Evolutionary conservation across 2,113 vertebrate genomes (phyloP).

Genomic region (Hemicordylus capensis): DNA sequence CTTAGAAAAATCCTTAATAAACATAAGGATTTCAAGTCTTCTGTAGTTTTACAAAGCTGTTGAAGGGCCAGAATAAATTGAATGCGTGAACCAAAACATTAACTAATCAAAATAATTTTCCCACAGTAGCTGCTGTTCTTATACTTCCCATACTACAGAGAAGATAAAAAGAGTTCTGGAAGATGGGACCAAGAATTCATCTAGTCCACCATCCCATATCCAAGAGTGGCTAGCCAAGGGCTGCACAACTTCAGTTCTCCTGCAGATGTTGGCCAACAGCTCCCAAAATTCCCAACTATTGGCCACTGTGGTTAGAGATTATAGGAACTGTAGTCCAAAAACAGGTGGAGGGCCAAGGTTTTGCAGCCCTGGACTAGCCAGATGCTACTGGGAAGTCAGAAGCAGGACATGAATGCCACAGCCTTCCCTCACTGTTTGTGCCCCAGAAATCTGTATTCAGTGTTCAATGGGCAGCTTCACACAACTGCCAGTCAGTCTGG

Average conservation of each 20-base stretch:
- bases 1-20: background rate
- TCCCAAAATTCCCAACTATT: no score
- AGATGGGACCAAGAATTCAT: no score
- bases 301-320: no score
- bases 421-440: background rate
- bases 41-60: background rate
- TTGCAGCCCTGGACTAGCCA: background rate
- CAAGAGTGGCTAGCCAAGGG: no score
- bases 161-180: background rate
- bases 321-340: no score
- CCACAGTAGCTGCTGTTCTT: background rate
- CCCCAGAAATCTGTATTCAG: background rate
- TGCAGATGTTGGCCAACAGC: no score
- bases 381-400: background rate
- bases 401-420: background rate
- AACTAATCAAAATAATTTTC: background rate
- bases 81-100: background rate
- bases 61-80: background rate
- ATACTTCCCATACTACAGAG: background rate
- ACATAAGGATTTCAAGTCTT: background rate
- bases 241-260: no score
- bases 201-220: no score
- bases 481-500: no score
- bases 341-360: no score
- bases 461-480: no score